Evolutionary conservation across 2,113 vertebrate species (phyloP).

Genomic region (Castor canadensis): DNA sequence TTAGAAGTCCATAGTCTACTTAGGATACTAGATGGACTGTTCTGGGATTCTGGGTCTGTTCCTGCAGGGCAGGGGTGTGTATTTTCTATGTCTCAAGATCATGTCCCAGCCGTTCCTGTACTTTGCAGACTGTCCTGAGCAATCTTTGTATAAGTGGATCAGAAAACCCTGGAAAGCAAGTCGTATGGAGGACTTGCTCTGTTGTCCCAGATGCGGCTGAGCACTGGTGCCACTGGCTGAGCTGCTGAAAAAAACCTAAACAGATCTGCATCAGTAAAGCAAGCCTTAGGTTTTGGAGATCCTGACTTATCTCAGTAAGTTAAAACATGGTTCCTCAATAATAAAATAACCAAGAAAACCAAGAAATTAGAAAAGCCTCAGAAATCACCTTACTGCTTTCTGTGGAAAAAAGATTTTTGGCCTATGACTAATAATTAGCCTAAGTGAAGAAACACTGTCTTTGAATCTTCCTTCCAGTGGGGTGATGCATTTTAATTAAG

Average conservation of each 20-base stretch:
- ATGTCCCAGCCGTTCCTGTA: accelerated
- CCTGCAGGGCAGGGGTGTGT: background rate
- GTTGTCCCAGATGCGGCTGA: background rate
- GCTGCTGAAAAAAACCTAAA: background rate
- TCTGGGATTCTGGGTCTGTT: background rate
- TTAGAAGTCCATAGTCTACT: background rate
- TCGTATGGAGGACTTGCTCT: background rate
- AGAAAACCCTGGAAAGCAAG: background rate
- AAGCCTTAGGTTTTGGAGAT: background rate
- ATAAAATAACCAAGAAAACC: background rate
- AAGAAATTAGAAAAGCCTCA: background rate
- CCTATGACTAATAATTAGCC: background rate
- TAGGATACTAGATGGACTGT: background rate
- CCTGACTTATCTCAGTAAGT: background rate
- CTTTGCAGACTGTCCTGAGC: background rate
- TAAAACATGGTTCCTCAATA: background rate
- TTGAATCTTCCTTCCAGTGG: background rate
- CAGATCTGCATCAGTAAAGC: background rate
- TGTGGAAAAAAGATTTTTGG: background rate
- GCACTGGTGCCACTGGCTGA: background rate
- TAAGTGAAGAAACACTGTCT: background rate
- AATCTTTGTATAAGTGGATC: background rate
- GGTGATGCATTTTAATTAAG: background rate
- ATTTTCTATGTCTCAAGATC: background rate
- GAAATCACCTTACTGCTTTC: background rate